These are phyloP conservation scores for Nephrotoma flavescens DNA, from an alignment of 2,888 invertebrate species.

Conservation along the genomic window DNA sequence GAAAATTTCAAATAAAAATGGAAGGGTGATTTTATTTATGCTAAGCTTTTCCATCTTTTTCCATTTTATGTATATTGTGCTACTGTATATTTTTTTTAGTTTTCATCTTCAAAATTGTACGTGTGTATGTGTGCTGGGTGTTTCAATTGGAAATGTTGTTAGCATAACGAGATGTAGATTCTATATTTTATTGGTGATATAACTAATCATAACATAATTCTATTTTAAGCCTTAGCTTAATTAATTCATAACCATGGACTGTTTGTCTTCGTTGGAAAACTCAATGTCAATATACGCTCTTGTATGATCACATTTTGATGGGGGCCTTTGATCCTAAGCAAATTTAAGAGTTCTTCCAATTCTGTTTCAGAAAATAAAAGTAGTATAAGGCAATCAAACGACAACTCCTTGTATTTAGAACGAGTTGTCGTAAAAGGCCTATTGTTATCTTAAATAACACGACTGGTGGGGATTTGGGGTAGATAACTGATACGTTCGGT, in stretches of 20 bases:
- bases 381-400: no score
- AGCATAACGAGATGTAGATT: not conserved
- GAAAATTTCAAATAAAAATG: not conserved
- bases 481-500: no score
- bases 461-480: no score
- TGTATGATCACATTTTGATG: no score
- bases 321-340: no score
- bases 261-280: not conserved
- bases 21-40: not conserved
- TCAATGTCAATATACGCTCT: no score
- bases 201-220: not conserved
- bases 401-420: no score
- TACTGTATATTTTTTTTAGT: not conserved
- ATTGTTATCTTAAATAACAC: no score
- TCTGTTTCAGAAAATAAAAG: no score
- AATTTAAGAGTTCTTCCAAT: no score
- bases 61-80: not conserved
- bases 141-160: not conserved
- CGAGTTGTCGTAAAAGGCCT: no score
- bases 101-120: not conserved
- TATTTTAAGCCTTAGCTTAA: not conserved
- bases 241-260: not conserved
- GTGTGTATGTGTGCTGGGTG: not conserved
- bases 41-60: not conserved
- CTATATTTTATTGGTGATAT: not conserved